Conservation (phyloP, 1,140 invertebrate genomes). For the Oryctes rhinoceros region DNA sequence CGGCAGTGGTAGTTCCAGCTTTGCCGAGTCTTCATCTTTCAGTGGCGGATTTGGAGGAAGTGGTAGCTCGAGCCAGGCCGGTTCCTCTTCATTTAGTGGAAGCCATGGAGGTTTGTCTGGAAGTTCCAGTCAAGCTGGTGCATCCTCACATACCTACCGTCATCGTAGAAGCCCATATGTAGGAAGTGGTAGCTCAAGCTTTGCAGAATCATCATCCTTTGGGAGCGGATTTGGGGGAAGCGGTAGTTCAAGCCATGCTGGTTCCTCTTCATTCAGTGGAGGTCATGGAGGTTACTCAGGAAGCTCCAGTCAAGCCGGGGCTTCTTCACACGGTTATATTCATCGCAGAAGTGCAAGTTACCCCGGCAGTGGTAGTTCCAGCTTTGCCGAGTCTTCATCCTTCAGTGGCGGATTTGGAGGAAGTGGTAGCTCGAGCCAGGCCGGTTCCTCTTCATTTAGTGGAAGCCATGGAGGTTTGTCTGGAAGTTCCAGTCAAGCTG, state of each 20-base stretch:
- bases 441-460: neutral
- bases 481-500: neutral
- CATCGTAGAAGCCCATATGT: neutral
- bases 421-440: neutral
- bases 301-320: neutral
- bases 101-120: neutral
- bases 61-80: neutral
- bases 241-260: constrained; percentile 18
- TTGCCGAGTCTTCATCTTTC: neutral
- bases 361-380: neutral
- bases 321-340: neutral
- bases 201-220: neutral
- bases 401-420: neutral
- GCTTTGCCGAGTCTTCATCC: neutral
- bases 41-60: neutral
- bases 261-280: neutral
- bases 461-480: neutral
- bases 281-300: neutral
- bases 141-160: neutral
- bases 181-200: neutral
- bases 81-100: neutral
- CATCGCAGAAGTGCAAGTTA: neutral
- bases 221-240: neutral
- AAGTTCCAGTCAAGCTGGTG: neutral
- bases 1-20: no score